Conservation (phyloP, 2,888 invertebrate genomes). For the Zygothrica quintamaculata region DNA sequence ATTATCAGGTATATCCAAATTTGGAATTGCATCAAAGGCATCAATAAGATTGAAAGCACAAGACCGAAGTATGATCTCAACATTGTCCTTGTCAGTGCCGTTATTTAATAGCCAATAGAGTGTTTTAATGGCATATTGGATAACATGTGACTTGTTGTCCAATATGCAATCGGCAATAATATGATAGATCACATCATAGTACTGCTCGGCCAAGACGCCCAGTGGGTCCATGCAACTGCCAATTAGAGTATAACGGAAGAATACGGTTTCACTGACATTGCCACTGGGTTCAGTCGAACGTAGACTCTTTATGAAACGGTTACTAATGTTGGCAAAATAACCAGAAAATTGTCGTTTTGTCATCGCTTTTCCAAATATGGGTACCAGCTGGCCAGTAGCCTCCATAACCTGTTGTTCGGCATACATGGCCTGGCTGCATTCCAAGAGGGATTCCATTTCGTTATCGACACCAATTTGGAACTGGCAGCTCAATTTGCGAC, state of each 20-base stretch:
- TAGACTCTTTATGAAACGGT: conserved; percentile 6
- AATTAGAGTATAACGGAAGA: conserved; percentile 12
- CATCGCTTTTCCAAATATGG: conserved; percentile 20
- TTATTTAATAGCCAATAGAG: conserved; percentile 15
- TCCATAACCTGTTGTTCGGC: conserved; percentile 14
- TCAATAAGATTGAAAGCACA: no score
- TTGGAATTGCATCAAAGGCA: background rate
- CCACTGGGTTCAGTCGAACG: background rate
- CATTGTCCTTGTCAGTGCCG: background rate
- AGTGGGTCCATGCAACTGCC: conserved; percentile 31
- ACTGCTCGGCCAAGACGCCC: conserved; percentile 34
- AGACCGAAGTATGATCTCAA: conserved; percentile 4
- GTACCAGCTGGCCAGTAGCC: conserved; percentile 12
- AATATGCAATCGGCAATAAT: conserved; percentile 12
- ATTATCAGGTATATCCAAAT: background rate
- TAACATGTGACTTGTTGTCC: conserved; percentile 6
- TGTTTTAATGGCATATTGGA: conserved; percentile 4
- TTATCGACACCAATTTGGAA: conserved; percentile 1
- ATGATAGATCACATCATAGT: conserved; percentile 31
- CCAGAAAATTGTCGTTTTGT: conserved; percentile 18
- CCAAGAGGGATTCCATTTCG: conserved; percentile 12
- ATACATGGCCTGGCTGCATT: conserved; percentile 11
- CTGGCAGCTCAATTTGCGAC: conserved; percentile 26
- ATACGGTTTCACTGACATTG: conserved; percentile 1
- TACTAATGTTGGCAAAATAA: conserved; percentile 16